Percentiles rank a stretch among this genome's conserved stretches.
phyloP scores from a whole-genome alignment of 2,888 invertebrate species.

The Ischnura elegans region DNA sequence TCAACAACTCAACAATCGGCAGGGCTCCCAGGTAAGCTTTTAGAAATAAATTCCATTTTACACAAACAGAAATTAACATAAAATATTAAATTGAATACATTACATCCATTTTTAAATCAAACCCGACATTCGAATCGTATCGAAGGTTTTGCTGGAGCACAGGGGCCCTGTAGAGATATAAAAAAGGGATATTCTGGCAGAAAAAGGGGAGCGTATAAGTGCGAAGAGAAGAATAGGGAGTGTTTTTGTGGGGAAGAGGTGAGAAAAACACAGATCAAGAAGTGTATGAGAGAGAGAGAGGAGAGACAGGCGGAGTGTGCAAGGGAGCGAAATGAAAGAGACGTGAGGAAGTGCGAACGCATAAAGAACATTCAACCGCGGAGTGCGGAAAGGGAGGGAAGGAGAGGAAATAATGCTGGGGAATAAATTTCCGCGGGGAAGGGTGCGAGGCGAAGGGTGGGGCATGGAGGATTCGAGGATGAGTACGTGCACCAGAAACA shows the following conservation, averaged over 20 bases:
- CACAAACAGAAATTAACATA: no score
- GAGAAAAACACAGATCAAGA: background rate
- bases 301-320: no score
- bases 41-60: no score
- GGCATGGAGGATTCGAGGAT: background rate
- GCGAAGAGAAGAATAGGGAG: background rate
- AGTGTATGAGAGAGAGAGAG: background rate
- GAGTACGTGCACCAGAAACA: background rate
- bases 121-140: no score
- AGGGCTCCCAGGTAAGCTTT: no score
- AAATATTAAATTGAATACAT: no score
- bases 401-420: slow-evolving; percentile 3
- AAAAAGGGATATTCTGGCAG: background rate
- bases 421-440: background rate
- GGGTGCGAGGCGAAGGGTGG: background rate
- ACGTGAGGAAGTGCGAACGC: background rate
- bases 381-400: background rate
- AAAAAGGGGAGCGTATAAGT: background rate
- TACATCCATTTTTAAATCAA: no score
- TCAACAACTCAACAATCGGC: no score
- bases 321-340: slow-evolving; percentile 28
- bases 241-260: background rate
- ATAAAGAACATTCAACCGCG: slow-evolving; percentile 33
- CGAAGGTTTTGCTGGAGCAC: background rate
- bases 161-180: background rate